These are phyloP conservation scores for Benthosema pterotum DNA, from an alignment of 2,797 vertebrate genomes.

Conservation along the genomic window DNA sequence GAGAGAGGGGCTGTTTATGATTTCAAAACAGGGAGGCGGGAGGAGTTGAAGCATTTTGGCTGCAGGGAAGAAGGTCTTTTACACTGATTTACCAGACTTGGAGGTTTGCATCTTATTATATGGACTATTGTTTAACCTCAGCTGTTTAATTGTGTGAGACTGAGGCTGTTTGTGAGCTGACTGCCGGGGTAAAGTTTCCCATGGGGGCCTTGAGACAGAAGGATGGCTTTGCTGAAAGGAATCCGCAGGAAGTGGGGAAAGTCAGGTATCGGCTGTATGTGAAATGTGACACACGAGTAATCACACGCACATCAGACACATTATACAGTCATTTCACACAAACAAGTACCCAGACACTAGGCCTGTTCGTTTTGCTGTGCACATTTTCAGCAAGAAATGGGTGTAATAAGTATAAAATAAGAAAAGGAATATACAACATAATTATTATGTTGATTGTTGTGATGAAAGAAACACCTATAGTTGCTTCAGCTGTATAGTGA, in stretches of 20 bases:
- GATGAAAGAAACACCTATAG: background rate
- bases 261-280: background rate
- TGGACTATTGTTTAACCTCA: slow-evolving; percentile 83
- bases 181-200: slow-evolving; percentile 61
- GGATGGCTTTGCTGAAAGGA: slow-evolving; percentile 2
- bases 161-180: slow-evolving; percentile 66
- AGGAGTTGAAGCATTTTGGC: slow-evolving; percentile 79
- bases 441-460: too few relatives aligned
- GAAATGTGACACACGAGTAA: background rate
- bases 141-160: slow-evolving; percentile 80
- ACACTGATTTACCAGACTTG: slow-evolving; percentile 80
- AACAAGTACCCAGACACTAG: too few relatives aligned
- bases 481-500: background rate
- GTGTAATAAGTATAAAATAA: too few relatives aligned
- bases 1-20: slow-evolving; percentile 74
- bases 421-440: too few relatives aligned
- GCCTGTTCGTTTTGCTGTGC: too few relatives aligned
- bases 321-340: too few relatives aligned
- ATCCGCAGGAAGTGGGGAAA: slow-evolving; percentile 13
- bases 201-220: slow-evolving; percentile 25
- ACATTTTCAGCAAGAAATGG: too few relatives aligned
- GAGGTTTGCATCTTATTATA: slow-evolving; percentile 82
- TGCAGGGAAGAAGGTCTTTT: slow-evolving; percentile 76
- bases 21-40: slow-evolving; percentile 76
- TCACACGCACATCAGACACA: background rate